Evolutionary conservation across 2,888 invertebrate genomes (phyloP).

Genomic region (Lithophane socia): DNA sequence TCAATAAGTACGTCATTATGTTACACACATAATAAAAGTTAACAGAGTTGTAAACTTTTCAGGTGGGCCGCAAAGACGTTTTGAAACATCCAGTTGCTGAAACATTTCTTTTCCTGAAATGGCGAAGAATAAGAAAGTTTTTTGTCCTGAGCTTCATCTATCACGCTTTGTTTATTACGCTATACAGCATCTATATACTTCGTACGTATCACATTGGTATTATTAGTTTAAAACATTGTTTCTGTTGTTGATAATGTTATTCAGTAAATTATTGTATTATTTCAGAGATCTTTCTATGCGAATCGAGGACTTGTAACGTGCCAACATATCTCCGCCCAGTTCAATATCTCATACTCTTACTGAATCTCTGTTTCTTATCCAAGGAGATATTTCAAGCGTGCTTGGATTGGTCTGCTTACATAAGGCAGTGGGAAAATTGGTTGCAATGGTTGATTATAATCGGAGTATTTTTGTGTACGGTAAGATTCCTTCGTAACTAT

Average conservation of each 20-base stretch:
- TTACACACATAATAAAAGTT: not conserved
- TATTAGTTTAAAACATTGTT: not conserved
- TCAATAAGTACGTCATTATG: not conserved
- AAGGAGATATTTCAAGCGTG: conserved; percentile 95
- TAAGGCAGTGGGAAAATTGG: conserved; percentile 96
- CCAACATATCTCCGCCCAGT: conserved; percentile 83
- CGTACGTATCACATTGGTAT: conserved; percentile 83
- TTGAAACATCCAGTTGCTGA: conserved; percentile 96
- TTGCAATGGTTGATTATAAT: conserved; percentile 94
- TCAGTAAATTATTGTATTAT: conserved; percentile 48
- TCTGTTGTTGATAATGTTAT: not conserved
- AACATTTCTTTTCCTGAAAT: conserved; percentile 95
- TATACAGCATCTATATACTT: conserved; percentile 94
- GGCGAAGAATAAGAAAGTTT: conserved; percentile 95
- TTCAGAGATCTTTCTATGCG: conserved; percentile 89
- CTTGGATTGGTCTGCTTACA: conserved; percentile 93
- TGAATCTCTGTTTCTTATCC: conserved; percentile 91
- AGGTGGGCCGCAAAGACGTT: conserved; percentile 94
- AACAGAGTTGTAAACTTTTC: conserved; percentile 36
- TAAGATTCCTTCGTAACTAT: conserved; percentile 72
- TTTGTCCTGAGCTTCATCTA: conserved; percentile 95
- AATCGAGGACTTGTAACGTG: conserved; percentile 82
- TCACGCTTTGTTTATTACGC: conserved; percentile 93
- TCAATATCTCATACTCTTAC: conserved; percentile 91
- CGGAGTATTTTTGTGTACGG: conserved; percentile 93